Base-by-base conservation (phyloP, 2,797 vertebrate genomes). In the Artibeus jamaicensis region DNA sequence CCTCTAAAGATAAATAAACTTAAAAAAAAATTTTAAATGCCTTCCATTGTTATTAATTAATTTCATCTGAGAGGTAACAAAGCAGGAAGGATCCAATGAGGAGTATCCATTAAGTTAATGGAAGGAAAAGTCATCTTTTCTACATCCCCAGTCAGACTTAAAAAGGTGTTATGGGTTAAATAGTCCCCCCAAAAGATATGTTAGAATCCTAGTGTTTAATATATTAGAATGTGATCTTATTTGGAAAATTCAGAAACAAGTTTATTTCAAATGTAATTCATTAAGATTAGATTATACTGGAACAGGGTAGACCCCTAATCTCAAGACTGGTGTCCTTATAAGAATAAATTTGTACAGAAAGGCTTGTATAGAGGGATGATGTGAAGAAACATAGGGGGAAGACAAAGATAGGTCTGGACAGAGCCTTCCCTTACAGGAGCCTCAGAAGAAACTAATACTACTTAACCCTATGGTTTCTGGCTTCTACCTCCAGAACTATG, bases 21-120 rank as follows among this genome's bases (percentile, higher is more conserved):
- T n/a, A n/a, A n/a, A n/a, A n/a, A n/a, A n/a, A n/a, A n/a, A n/a
- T n/a, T n/a, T n/a, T n/a, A 95, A 77, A 34, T 68, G 12, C 4
- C 57, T 84, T 74, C 57, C 62, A 62, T 5, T 94, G 74, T 46
- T 59, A 96, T 68, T 85, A 92, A 95, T 90, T 79, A 84, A 93
- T 94, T 88, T 96, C 70, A 87, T 71, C 59, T 76, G 73, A 84
- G 65, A 96, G 21, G 44, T 77, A 89, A 88, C 4, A 81, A 48
- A 68, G 26, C 21, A 83, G 34, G 19, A 42, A 96, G 53, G 29
- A 86, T 87, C 81, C 81, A 84, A 78, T 74, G 24, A 87, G 71
- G 15, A n/a, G 53, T 83, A 89, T 34, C 68, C 59, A 79, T 59
- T 59, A 73, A 85, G 67, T 44, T 93, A 59, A 15, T 42, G 6